phyloP scores from a whole-genome alignment of 2,797 vertebrate genomes.

The Cryptoprocta ferox region DNA sequence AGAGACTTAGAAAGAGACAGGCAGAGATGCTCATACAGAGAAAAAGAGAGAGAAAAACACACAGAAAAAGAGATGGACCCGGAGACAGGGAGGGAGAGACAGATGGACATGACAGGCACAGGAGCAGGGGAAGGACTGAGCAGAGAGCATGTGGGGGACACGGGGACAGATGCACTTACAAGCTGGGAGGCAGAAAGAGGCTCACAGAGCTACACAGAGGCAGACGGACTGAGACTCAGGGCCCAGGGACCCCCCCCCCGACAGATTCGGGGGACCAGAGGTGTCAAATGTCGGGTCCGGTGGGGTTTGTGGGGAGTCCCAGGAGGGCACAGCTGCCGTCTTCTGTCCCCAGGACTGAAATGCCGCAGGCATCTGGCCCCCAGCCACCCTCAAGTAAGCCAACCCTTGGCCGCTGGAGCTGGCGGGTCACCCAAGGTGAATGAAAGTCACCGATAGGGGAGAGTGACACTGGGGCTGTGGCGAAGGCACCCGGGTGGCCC shows the following conservation, averaged over 20 bases:
- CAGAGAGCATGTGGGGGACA: not conserved
- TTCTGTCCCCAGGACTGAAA: not conserved
- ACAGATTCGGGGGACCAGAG: not conserved
- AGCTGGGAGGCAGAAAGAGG: not conserved
- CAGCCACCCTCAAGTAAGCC: not conserved
- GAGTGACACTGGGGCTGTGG: not conserved
- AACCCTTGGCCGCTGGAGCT: slow-evolving; percentile 5
- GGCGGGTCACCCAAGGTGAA: slow-evolving; percentile 43
- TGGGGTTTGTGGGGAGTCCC: not conserved
- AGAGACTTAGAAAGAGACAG: not conserved
- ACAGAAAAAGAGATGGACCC: not conserved
- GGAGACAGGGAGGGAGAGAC: not conserved
- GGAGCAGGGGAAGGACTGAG: not conserved
- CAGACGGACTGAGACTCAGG: not conserved
- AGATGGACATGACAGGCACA: not conserved
- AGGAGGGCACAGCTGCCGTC: not conserved
- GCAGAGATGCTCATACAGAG: not conserved
- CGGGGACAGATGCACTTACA: not conserved
- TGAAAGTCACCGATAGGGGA: not conserved
- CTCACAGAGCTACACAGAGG: not conserved
- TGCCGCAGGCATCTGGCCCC: not conserved
- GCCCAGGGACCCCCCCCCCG: not conserved
- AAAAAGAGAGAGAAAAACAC: not conserved
- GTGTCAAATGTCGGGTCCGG: fast-evolving
- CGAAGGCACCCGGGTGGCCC: not conserved